These are phyloP conservation scores for Phenacoccus solenopsis DNA, from an alignment of 1,140 invertebrate genomes.

Conservation along the genomic window DNA sequence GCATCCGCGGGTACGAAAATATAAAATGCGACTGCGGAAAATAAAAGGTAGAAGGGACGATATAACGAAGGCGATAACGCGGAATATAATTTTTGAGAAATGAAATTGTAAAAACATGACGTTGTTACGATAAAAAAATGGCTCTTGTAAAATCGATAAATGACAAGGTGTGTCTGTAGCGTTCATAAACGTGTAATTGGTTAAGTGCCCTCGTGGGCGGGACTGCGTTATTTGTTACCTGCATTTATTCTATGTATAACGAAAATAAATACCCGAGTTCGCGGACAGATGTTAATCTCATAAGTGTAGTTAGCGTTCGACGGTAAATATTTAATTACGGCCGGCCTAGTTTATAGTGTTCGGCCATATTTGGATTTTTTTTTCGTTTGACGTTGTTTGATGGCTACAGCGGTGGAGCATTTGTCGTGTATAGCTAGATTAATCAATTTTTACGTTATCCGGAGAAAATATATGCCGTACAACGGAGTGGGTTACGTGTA, in stretches of 20 bases:
- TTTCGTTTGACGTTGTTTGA: no score
- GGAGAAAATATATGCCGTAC: no score
- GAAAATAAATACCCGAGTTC: background rate
- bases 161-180: conserved; percentile 1
- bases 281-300: background rate
- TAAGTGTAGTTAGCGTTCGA: background rate
- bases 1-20: no score
- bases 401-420: no score
- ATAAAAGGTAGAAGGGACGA: no score
- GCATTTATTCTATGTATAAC: background rate
- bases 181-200: conserved; percentile 1
- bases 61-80: no score
- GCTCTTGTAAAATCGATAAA: conserved; percentile 2
- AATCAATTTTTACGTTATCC: no score
- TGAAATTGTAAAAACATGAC: background rate
- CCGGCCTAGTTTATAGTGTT: background rate
- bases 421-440: no score
- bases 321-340: background rate
- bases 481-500: no score
- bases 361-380: background rate
- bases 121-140: conserved; percentile 3
- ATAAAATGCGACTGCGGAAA: no score
- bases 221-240: background rate
- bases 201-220: background rate
- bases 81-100: background rate